phyloP scores from a whole-genome alignment of 2,888 invertebrate genomes.

The Synergus gifuensis region DNA sequence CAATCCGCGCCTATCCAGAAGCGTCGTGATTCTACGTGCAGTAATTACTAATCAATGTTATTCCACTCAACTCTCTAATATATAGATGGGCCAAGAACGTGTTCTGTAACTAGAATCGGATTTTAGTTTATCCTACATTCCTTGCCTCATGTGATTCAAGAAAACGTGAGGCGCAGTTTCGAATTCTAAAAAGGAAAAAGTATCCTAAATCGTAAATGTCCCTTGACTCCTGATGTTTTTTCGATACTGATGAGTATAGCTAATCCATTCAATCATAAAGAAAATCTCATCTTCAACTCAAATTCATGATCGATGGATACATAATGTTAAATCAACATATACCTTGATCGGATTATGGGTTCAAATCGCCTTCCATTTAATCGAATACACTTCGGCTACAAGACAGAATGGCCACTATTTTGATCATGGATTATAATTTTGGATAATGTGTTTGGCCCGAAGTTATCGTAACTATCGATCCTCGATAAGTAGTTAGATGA shows the following conservation, averaged over 20 bases:
- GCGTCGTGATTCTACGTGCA: conserved; percentile 71
- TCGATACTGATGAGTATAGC: no score
- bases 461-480: background rate
- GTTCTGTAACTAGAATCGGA: conserved; percentile 60
- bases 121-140: conserved; percentile 50
- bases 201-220: background rate
- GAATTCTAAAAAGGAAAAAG: background rate
- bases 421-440: background rate
- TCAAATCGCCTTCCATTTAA: background rate
- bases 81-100: conserved; percentile 58
- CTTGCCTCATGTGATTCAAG: background rate
- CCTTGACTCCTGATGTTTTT: background rate
- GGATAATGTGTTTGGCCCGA: background rate
- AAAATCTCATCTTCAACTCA: no score
- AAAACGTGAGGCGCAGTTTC: background rate
- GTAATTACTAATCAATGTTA: conserved; percentile 75
- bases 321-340: no score
- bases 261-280: no score
- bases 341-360: background rate
- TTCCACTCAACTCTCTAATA: conserved; percentile 55
- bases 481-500: background rate
- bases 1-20: conserved; percentile 64
- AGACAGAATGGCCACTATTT: background rate
- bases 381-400: background rate
- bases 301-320: no score